Base-by-base conservation (phyloP, 1,140 invertebrate genomes). In the Adoxophyes honmai region DNA sequence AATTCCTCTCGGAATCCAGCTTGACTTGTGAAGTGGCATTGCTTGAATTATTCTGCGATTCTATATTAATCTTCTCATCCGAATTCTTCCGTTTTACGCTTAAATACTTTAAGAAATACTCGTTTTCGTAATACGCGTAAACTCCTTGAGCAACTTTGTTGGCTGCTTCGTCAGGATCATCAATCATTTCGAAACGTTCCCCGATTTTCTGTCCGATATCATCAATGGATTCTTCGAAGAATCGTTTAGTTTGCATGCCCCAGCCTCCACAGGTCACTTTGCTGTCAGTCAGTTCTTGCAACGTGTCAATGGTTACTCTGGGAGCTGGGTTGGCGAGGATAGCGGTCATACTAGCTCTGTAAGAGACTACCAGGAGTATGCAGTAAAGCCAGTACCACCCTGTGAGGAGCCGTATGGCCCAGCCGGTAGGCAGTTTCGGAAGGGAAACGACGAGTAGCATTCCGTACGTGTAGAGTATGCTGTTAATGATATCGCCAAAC, bases 341-440 rank as follows among this genome's bases (percentile, higher is more conserved):
- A 0, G 95, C 95, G 0, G 95, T 96, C 91, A 97, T 94, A 60
- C 94, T 96, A 0, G 95, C 95, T 72, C 93, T 81, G 76, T 96
- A 97, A 2, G 93, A 91, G 2, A 95, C 94, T 0, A 93, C 93
- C 18, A 96, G 90, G 4, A 96, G 86, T 53, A 96, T 92, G 68
- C 93, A 95, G 70, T 96, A 97, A 0, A 96, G 73, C 95, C 95
- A 96, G 84, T 95, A 96, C 92, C 94, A 96, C 1, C 95, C 95
- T 13, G 95, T 95, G 8, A 96, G 88, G 10, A 96, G 79, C 34
- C 95, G 88, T 35, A 96, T 81, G 0, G 95, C 93, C 95, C 95
- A 96, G 16, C 93, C 93, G 7, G 89, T 90, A 0, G 95, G 95
- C 58, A 96, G 83, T 68, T 92, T 91, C 0, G 95, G 95, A 38